Percentiles rank a stretch among this genome's conserved stretches.
phyloP scores from a whole-genome alignment of 1,140 invertebrate genomes.

The Myzus persicae region DNA sequence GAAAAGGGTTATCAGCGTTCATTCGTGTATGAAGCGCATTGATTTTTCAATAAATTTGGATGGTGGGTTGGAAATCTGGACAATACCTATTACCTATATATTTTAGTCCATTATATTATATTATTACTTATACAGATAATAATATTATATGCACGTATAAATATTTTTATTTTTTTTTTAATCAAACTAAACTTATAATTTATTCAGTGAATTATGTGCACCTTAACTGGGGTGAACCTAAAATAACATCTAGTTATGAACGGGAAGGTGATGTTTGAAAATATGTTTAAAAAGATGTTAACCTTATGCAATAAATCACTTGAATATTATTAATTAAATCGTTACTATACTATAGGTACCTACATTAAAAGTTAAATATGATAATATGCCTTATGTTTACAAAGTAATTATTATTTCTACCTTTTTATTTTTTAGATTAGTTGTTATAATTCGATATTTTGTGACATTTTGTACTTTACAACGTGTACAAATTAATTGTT shows the following conservation, averaged over 20 bases:
- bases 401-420: neutral
- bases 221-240: neutral
- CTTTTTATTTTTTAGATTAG: neutral
- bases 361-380: neutral
- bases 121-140: neutral
- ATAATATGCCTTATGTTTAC: neutral
- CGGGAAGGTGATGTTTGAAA: neutral
- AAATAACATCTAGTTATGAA: neutral
- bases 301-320: neutral
- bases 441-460: neutral
- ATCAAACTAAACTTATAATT: neutral
- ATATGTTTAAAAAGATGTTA: neutral
- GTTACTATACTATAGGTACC: too few species aligned
- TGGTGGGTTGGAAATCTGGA: neutral
- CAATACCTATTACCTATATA: neutral
- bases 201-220: neutral
- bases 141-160: neutral
- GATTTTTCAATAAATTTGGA: slow-evolving; percentile 12
- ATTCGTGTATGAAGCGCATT: slow-evolving; percentile 23
- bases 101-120: neutral
- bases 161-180: neutral
- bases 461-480: neutral
- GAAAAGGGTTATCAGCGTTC: slow-evolving; percentile 17
- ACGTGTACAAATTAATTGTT: neutral
- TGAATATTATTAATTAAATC: neutral